Evolutionary conservation across 2,888 invertebrate genomes (phyloP).

Genomic region (Molanna angustata): DNA sequence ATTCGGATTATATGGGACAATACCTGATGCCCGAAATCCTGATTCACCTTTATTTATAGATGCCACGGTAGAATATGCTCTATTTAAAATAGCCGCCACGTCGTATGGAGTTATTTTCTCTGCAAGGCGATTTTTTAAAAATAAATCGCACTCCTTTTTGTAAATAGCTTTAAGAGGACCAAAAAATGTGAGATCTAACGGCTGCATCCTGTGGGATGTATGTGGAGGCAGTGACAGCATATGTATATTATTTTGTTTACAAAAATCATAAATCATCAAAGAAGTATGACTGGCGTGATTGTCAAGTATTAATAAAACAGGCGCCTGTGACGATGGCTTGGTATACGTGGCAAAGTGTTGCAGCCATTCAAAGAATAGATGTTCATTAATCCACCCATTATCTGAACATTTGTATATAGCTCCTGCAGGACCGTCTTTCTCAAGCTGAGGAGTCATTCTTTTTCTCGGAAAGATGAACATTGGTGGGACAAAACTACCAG

Average conservation of each 20-base stretch:
- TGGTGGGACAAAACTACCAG: constrained; percentile 42
- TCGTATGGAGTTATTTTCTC: constrained; percentile 37
- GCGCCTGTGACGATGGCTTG: constrained; percentile 33
- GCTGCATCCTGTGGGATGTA: constrained; percentile 34
- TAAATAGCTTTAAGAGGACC: constrained; percentile 30
- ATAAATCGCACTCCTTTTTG: constrained; percentile 36
- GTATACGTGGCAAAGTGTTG: constrained; percentile 17
- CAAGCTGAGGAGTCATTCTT: constrained; percentile 40
- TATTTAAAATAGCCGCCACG: constrained; percentile 35
- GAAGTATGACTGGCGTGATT: constrained; percentile 37
- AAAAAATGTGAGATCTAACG: constrained; percentile 32
- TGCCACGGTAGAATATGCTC: constrained; percentile 33
- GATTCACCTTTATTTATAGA: constrained; percentile 37
- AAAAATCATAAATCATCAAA: constrained; percentile 33
- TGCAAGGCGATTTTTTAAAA: constrained; percentile 35
- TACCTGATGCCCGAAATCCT: constrained; percentile 38
- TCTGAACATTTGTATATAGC: constrained; percentile 37
- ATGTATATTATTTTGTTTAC: constrained; percentile 32
- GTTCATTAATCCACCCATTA: constrained; percentile 10
- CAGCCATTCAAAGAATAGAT: constrained; percentile 10
- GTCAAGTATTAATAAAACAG: constrained; percentile 35
- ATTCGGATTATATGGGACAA: constrained; percentile 36
- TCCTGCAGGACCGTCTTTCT: constrained; percentile 42
- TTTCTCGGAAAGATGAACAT: constrained; percentile 46
- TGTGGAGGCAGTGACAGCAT: constrained; percentile 35